Base-by-base conservation (phyloP, 2,797 vertebrate species). In the Chiroxiphia lanceolata region DNA sequence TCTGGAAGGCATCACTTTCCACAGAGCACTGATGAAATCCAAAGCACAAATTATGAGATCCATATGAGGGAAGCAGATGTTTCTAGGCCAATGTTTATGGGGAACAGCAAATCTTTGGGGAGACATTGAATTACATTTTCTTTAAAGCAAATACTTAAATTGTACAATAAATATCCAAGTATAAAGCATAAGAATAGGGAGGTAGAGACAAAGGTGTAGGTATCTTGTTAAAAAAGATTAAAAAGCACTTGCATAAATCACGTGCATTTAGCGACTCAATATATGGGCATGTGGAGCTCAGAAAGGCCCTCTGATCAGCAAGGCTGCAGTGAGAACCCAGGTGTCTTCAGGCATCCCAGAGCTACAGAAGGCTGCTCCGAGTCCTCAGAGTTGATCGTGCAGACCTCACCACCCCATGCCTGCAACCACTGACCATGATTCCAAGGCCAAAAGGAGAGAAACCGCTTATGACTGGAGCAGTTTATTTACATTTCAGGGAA, bases 11-110 rank as follows among this genome's bases (percentile, higher is more conserved):
- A 96, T 95, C 96, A 95, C 71, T 95, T 95, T 96, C 86, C 78
- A 83, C 87, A 89, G 64, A 95, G 61, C 33, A 44, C 38, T 95
- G 95, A 95, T 45, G 65, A 90, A 86, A 96, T 94, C 93, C 95
- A 97, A 96, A 92, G 92, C 83, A 96, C 87, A 96, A 95, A 95
- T 96, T 88, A 93, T 92, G 88, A 95, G 94, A 92, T 92, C 92
- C 94, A 83, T 95, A 95, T 94, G 96, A 94, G 86, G 60, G 83
- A 93, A 96, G 82, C 96, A 97, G 94, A 96, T 96, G 96, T 95
- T 96, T 93, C 87, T 50, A 94, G 67, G 74, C 88, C 88, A 82
- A 87, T 90, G 83, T 93, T 97, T 96, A 96, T 84, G 93, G 93
- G 81, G 92, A 97, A 80, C 44, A 84, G 80, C 77, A 96, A 94